These are phyloP conservation scores for Zhuqinia jingwanae DNA, from an alignment of 2,888 invertebrate genomes.

Conservation along the genomic window DNA sequence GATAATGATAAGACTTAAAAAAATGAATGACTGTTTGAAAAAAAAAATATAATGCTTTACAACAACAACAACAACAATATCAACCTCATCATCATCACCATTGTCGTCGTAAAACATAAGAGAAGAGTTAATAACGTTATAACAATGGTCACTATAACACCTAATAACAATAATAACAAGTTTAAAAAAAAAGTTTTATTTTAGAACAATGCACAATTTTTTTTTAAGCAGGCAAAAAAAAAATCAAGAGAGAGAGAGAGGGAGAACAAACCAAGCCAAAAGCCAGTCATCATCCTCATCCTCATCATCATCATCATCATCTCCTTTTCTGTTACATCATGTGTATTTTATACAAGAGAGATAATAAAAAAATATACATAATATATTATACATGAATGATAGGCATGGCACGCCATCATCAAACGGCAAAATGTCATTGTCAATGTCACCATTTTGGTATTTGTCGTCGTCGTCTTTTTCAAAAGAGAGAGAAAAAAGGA, in stretches of 20 bases:
- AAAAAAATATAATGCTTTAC: neutral
- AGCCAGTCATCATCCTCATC: neutral
- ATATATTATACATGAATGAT: no score
- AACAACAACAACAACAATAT: neutral
- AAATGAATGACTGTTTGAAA: constrained; percentile 33
- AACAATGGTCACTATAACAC: constrained; percentile 54
- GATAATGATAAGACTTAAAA: constrained; percentile 11
- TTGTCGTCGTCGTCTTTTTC: neutral
- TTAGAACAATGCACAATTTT: constrained; percentile 52
- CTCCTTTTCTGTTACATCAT: no score
- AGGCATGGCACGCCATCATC: constrained; percentile 37
- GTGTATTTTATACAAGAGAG: no score
- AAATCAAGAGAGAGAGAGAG: neutral
- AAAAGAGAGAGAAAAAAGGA: no score
- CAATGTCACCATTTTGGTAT: constrained; percentile 64
- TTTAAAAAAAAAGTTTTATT: neutral
- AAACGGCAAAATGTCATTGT: constrained; percentile 60
- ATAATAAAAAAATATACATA: no score
- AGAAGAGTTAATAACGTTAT: constrained; percentile 43
- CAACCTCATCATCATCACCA: no score
- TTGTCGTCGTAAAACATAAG: neutral
- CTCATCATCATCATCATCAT: neutral
- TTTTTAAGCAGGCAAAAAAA: neutral
- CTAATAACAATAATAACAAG: constrained; percentile 47
- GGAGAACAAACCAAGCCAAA: neutral